Conservation (phyloP, 2,113 vertebrate genomes). For the Hemichromis elongatus region DNA sequence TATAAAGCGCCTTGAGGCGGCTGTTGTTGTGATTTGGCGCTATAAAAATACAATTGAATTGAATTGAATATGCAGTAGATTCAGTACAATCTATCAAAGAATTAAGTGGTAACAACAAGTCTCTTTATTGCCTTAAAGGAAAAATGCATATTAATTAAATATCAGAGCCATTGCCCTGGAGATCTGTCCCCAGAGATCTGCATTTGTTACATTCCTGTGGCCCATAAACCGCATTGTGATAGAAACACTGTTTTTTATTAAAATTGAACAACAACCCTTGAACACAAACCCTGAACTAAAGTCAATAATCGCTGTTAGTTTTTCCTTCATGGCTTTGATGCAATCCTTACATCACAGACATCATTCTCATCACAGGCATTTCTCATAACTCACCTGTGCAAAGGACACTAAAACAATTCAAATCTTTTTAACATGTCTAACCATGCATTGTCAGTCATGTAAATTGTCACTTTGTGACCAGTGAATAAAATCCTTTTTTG, state of each 20-base stretch:
- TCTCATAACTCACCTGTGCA: background rate
- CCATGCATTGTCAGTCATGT: fast-evolving
- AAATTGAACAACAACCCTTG: background rate
- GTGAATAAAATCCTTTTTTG: background rate
- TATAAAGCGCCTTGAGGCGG: too few relatives aligned
- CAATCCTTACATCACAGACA: background rate
- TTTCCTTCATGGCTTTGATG: background rate
- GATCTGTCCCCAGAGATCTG: background rate
- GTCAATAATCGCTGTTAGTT: fast-evolving
- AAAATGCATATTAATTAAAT: background rate
- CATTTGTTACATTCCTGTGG: background rate
- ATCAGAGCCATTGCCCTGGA: background rate
- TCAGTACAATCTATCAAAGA: background rate
- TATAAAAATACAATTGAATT: too few relatives aligned
- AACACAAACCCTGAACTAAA: background rate
- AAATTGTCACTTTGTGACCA: background rate
- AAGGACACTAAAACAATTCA: background rate
- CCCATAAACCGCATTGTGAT: background rate
- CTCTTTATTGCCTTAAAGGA: background rate
- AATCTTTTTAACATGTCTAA: background rate
- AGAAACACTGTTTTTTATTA: background rate
- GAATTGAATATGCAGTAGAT: too few relatives aligned
- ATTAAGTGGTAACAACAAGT: background rate
- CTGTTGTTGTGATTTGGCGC: too few relatives aligned
- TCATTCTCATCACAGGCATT: background rate